Base-by-base conservation (phyloP, 2,888 invertebrate genomes). In the Pseudoips prasinana region DNA sequence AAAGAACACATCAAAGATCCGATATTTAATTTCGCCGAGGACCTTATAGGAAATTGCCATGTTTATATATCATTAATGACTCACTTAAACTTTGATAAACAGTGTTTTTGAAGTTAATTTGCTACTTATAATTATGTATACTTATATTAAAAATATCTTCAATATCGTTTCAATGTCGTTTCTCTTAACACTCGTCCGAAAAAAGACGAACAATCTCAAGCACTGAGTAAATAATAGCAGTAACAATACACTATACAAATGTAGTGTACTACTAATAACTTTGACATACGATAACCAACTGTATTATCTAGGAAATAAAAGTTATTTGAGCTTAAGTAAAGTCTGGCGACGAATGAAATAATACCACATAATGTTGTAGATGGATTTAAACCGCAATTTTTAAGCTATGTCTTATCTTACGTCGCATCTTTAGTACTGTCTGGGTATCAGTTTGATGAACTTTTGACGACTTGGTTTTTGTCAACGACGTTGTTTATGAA, bases 241-340 rank as follows among this genome's bases (percentile, higher is more conserved):
- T 62, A 62, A 64, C 58, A 62, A 64, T 61, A 58, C 49, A 50
- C 55, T 48, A 29, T 44, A 40, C 37, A 60, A 63, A 60, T 47
- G 30, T 44, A 35, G 38, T 5, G 14, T 14, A 14, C 14, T 39
- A 45, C 44, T 54, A 40, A 39, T 48, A 58, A 44, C 22, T 39
- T 22, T 22, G 22, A 11, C 42, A 41, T 10, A 40, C 34, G 33
- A 44, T 28, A 39, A 25, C 27, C 25, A 33, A 7, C 34, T 29
- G 35, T 54, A 36, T 10, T 3, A 0, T 7, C 4, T 6, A 1
- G 14, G 20, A 5, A 25, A 39, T 39, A 53, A 38, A 29, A 22
- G 27, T 29, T 25, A 29, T 17, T 8, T 9, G 14, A 26, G 35
- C 33, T 29, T 7, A n/a, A 27, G 37, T 17, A 8, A 27, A 25